phyloP scores from a whole-genome alignment of 2,113 vertebrate genomes.

The Zosterops borbonicus region DNA sequence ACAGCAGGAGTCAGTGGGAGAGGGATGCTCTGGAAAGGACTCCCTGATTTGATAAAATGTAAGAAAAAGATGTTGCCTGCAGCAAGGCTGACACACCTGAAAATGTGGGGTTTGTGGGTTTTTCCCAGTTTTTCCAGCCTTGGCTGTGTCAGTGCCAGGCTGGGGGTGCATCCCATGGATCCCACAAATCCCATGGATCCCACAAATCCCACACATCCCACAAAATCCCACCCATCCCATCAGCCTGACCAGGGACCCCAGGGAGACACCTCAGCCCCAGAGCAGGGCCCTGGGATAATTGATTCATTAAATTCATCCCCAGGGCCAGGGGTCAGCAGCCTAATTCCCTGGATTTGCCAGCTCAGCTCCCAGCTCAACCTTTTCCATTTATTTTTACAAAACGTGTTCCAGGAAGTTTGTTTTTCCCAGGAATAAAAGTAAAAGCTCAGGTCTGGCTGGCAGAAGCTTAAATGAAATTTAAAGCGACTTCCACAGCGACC shows the following conservation, averaged over 20 bases:
- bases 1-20: not conserved
- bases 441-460: slow-evolving; percentile 27
- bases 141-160: not conserved
- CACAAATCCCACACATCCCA: not conserved
- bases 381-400: slow-evolving; percentile 25
- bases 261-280: not conserved
- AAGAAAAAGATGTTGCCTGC: not conserved
- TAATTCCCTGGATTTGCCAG: slow-evolving; percentile 8
- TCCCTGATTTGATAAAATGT: not conserved
- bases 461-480: slow-evolving; percentile 48
- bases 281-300: not conserved
- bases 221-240: not conserved
- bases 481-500: not conserved
- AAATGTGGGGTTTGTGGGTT: not conserved
- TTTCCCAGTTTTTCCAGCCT: not conserved
- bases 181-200: not conserved
- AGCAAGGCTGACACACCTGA: not conserved
- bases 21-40: not conserved
- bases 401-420: slow-evolving; percentile 54
- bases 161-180: not conserved
- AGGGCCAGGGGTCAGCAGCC: slow-evolving; percentile 51
- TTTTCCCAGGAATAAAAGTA: slow-evolving; percentile 29
- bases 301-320: not conserved
- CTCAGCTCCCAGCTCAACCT: slow-evolving; percentile 51
- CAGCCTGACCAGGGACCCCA: not conserved